Percentiles rank a stretch among this genome's conserved stretches.
Evolutionary conservation across 2,888 invertebrate species (phyloP).

Genomic region (Furcula furcula): DNA sequence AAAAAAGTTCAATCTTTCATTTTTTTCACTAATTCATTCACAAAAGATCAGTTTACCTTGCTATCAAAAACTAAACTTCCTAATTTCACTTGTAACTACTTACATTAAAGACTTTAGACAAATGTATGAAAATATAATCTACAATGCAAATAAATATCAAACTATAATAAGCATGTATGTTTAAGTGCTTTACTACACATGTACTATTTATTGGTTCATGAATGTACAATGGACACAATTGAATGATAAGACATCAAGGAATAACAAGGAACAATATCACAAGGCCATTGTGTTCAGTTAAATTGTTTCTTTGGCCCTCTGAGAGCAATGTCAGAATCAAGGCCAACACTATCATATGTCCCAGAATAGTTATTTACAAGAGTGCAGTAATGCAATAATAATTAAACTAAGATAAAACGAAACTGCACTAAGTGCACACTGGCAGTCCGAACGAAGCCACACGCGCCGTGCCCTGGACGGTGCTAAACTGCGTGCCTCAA

Average conservation of each 20-base stretch:
- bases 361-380: conserved; percentile 9
- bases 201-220: conserved; percentile 10
- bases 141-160: neutral
- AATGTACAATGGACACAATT: conserved; percentile 10
- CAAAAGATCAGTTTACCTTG: too few species aligned
- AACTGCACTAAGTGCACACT: conserved; percentile 19
- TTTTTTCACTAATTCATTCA: too few species aligned
- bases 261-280: conserved; percentile 32
- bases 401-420: conserved; percentile 15
- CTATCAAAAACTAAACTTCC: too few species aligned
- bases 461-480: conserved; percentile 23
- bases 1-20: too few species aligned
- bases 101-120: too few species aligned
- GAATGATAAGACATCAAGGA: conserved; percentile 20
- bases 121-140: neutral
- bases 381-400: too few species aligned
- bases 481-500: conserved; percentile 34
- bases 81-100: too few species aligned
- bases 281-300: conserved; percentile 40
- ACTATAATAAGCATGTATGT: neutral
- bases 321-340: conserved; percentile 66
- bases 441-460: conserved; percentile 22
- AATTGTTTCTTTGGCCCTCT: conserved; percentile 33
- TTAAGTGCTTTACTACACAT: conserved; percentile 1
- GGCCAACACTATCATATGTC: conserved; percentile 58